Evolutionary conservation across 2,888 invertebrate species (phyloP).

Genomic region (Scaptomyza caliginosa): DNA sequence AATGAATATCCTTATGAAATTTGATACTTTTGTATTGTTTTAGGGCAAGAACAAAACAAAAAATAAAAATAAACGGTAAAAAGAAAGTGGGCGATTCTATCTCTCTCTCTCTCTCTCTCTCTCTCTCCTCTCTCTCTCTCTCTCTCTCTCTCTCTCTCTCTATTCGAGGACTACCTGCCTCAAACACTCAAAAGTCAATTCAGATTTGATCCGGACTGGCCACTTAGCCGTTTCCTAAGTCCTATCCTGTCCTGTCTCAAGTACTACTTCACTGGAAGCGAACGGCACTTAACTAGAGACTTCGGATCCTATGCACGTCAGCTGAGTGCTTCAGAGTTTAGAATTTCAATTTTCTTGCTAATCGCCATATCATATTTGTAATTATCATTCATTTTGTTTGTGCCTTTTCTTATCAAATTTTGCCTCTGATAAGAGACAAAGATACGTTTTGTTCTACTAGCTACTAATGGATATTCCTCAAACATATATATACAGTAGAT

Average conservation of each 20-base stretch:
- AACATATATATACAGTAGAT: neutral
- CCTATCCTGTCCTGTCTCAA: slow-evolving; percentile 30
- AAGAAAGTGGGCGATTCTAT: slow-evolving; percentile 46
- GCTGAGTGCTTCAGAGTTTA: slow-evolving; percentile 22
- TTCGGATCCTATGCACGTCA: slow-evolving; percentile 31
- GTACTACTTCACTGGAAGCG: slow-evolving; percentile 55
- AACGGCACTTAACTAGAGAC: slow-evolving; percentile 31
- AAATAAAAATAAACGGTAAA: too few species aligned
- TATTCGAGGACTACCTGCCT: slow-evolving; percentile 69
- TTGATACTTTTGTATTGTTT: slow-evolving; percentile 62
- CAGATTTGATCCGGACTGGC: slow-evolving; percentile 57
- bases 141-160: slow-evolving; percentile 3
- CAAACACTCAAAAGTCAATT: slow-evolving; percentile 14
- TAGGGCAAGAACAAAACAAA: slow-evolving; percentile 27
- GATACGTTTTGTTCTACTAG: slow-evolving; percentile 4
- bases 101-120: neutral
- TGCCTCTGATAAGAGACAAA: slow-evolving; percentile 30
- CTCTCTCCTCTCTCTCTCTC: neutral
- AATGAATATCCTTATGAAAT: slow-evolving; percentile 69
- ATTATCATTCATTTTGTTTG: slow-evolving; percentile 10
- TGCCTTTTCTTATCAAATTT: slow-evolving; percentile 31
- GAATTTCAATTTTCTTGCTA: slow-evolving; percentile 39
- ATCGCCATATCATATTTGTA: slow-evolving; percentile 39
- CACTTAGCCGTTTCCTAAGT: slow-evolving; percentile 53
- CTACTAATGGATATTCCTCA: slow-evolving; percentile 18